phyloP scores from a whole-genome alignment of 2,797 vertebrate genomes.

The Staurois parvus region DNA sequence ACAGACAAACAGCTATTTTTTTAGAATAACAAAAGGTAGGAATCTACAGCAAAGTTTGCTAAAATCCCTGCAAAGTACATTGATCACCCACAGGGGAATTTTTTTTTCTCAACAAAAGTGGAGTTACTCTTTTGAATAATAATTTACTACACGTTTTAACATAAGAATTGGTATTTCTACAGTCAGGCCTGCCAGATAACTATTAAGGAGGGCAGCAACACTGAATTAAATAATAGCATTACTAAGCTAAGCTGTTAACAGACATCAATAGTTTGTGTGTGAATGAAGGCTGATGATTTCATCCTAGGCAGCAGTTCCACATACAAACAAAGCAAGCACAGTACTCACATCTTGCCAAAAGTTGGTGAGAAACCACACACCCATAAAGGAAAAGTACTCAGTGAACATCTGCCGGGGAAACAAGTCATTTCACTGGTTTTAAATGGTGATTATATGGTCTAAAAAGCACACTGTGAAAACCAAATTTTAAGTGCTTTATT shows the following conservation, averaged over 20 bases:
- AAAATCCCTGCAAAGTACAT: no score
- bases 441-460: slow-evolving; percentile 56
- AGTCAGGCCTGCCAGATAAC: not conserved
- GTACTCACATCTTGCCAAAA: slow-evolving; percentile 57
- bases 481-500: slow-evolving; percentile 59
- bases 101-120: no score
- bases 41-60: no score
- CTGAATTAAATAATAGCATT: slow-evolving; percentile 29
- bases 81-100: no score
- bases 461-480: slow-evolving; percentile 60
- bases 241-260: slow-evolving; percentile 11
- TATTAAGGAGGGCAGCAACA: not conserved
- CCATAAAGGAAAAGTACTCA: slow-evolving; percentile 62
- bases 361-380: slow-evolving; percentile 66
- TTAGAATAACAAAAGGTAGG: no score
- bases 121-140: no score
- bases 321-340: slow-evolving; percentile 50
- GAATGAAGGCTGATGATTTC: slow-evolving; percentile 33
- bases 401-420: slow-evolving; percentile 63
- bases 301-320: slow-evolving; percentile 32
- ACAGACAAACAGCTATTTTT: no score
- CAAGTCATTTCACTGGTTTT: slow-evolving; percentile 57
- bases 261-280: slow-evolving; percentile 33
- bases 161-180: slow-evolving; percentile 12
- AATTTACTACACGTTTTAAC: no score